Evolutionary conservation across 2,888 invertebrate species (phyloP).

Genomic region (Drosophila subquinaria): DNA sequence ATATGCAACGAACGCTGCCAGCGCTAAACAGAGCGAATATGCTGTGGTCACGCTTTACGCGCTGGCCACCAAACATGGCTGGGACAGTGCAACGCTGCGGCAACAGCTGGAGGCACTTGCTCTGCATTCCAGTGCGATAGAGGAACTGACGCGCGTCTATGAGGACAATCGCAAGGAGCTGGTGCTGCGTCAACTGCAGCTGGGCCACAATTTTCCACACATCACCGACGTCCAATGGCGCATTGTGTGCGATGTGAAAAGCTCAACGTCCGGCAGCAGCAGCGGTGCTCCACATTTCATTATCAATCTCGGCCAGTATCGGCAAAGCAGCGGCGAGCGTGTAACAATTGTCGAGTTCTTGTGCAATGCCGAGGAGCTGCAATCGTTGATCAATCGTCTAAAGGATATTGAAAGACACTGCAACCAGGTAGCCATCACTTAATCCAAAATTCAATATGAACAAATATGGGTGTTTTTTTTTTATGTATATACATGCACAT

Average conservation of each 20-base stretch:
- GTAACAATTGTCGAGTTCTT: constrained; percentile 83
- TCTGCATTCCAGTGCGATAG: constrained; percentile 69
- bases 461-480: not conserved
- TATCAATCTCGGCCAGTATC: constrained; percentile 83
- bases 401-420: constrained; percentile 85
- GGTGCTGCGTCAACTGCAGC: constrained; percentile 78
- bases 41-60: constrained; percentile 82
- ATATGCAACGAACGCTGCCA: constrained; percentile 83
- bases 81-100: constrained; percentile 75
- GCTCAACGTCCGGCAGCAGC: constrained; percentile 81
- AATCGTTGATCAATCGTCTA: constrained; percentile 84
- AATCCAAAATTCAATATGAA: constrained; percentile 16
- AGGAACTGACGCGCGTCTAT: constrained; percentile 82
- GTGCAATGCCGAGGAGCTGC: constrained; percentile 85
- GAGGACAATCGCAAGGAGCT: constrained; percentile 83
- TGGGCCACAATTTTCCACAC: constrained; percentile 83
- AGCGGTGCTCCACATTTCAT: constrained; percentile 82
- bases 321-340: constrained; percentile 82
- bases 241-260: constrained; percentile 84
- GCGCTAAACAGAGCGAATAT: constrained; percentile 85
- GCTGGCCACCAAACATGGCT: constrained; percentile 81
- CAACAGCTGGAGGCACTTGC: constrained; percentile 77
- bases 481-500: constrained; percentile 9
- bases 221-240: constrained; percentile 85
- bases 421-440: constrained; percentile 67